These are phyloP conservation scores for Leptinotarsa juncta DNA, from an alignment of 2,888 invertebrate genomes.

Conservation along the genomic window DNA sequence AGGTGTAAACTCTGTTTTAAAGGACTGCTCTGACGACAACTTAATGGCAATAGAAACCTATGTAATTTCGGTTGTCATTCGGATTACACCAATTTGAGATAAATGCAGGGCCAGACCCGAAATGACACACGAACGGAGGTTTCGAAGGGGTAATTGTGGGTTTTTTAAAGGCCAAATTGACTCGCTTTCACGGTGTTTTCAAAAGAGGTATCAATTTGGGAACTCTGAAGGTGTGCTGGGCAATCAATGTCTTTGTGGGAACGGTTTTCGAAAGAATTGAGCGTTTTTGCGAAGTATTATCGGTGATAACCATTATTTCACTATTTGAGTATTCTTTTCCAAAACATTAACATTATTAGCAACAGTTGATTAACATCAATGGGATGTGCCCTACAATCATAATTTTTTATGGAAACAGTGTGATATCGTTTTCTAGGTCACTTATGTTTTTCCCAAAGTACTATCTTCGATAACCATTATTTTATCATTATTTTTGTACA, in stretches of 20 bases:
- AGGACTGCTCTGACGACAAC: conserved; percentile 56
- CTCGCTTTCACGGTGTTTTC: conserved; percentile 10
- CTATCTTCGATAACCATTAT: no score
- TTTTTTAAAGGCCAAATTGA: conserved; percentile 38
- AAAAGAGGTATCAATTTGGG: conserved; percentile 34
- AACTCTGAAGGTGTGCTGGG: background rate
- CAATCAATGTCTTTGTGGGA: conserved; percentile 2
- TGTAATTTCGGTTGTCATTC: conserved; percentile 57
- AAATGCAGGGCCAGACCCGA: conserved; percentile 31
- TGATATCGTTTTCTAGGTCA: no score
- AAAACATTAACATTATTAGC: no score
- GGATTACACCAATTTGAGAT: conserved; percentile 51
- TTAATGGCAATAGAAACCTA: conserved; percentile 49
- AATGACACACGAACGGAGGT: conserved; percentile 39
- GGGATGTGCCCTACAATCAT: no score
- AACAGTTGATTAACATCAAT: no score
- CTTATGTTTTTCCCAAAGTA: no score
- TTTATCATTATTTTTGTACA: no score
- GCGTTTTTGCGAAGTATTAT: no score
- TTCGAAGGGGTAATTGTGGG: conserved; percentile 36
- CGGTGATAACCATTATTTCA: no score
- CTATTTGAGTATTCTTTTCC: no score
- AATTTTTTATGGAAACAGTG: no score
- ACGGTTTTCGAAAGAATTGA: no score
- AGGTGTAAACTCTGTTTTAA: conserved; percentile 48